Conservation (phyloP, 1,140 invertebrate genomes). For the Drosophila saltans region DNA sequence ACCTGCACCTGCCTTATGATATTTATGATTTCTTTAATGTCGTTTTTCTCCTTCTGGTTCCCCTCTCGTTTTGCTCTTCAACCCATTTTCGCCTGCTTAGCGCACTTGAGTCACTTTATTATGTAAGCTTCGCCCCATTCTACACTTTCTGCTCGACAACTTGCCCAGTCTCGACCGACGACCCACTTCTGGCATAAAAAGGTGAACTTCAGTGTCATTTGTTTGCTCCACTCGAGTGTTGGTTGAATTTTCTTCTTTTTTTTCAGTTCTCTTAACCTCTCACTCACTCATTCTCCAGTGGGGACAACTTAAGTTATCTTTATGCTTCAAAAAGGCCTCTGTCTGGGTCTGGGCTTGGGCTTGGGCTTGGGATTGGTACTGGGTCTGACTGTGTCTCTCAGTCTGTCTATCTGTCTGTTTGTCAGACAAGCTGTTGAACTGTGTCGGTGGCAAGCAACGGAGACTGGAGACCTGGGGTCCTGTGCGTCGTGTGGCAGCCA, state of each 20-base stretch:
- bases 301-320: conserved; percentile 67
- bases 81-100: conserved; percentile 51
- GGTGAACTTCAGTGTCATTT: conserved; percentile 66
- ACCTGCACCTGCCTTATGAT: conserved; percentile 18
- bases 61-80: conserved; percentile 18
- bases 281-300: conserved; percentile 30
- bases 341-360: conserved; percentile 15
- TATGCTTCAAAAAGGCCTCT: conserved; percentile 64
- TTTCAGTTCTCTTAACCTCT: not conserved
- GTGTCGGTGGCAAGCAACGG: conserved; percentile 9
- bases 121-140: conserved; percentile 35
- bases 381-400: not conserved
- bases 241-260: not conserved
- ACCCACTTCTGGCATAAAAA: conserved; percentile 47
- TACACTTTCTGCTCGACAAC: not conserved
- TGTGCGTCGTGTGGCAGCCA: conserved; percentile 30
- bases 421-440: conserved; percentile 56
- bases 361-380: conserved; percentile 9
- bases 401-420: conserved; percentile 1
- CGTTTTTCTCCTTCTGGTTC: conserved; percentile 13
- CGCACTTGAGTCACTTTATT: conserved; percentile 59
- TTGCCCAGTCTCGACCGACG: conserved; percentile 1
- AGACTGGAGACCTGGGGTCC: conserved; percentile 16
- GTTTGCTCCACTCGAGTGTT: conserved; percentile 38
- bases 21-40: conserved; percentile 55